Evolutionary conservation across 2,113 vertebrate species (phyloP), one percentile per base, ranked within the genome.

Genomic region (Mus pahari): DNA sequence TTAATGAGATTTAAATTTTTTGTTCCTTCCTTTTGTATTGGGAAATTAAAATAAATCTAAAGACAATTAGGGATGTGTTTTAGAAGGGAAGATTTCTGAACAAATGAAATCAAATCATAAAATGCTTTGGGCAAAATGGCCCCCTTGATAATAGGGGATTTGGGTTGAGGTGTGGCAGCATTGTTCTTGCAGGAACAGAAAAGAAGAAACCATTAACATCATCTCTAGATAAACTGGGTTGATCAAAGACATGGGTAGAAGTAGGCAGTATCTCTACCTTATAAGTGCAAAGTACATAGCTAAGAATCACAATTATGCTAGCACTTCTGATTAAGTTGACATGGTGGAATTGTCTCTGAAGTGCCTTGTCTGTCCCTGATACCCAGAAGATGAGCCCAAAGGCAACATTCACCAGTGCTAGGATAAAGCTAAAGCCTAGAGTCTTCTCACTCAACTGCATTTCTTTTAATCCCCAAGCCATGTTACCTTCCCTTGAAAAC

Each of bases 1-100:
- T 78, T 92, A 50, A 92, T 68, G 55, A 96, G 3, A 89, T 39
- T 86, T 62, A 48, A 81, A 81, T 90, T 73, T 71, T 82, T 94
- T 71, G 26, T 90, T 94, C 20, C 75, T 87, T 75, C 39, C 2
- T 91, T 81, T 81, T 89, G 42, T 19, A 28, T 4, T 94, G 16
- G 3, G 86, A 93, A 93, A 22, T 53, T 7, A 4, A 90, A 94
- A 93, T 83, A 14, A 50, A 24, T 53, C 22, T 64, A 75, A 90
- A 77, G 31, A 90, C 82, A 79, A 90, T 58, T 79, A 94, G 86
- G 16, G 3, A 83, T 31, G 3, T 17, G 6, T 78, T 55, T 42
- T 64, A 64, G 20, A 48, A 9, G 13, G 17, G 75, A 42, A 87
- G 11, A 66, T 78, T 70, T 70, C 12, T 88, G 22, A 93, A 5